These are phyloP conservation scores for Gryon sp. DNA, from an alignment of 1,140 invertebrate genomes.

Conservation along the genomic window DNA sequence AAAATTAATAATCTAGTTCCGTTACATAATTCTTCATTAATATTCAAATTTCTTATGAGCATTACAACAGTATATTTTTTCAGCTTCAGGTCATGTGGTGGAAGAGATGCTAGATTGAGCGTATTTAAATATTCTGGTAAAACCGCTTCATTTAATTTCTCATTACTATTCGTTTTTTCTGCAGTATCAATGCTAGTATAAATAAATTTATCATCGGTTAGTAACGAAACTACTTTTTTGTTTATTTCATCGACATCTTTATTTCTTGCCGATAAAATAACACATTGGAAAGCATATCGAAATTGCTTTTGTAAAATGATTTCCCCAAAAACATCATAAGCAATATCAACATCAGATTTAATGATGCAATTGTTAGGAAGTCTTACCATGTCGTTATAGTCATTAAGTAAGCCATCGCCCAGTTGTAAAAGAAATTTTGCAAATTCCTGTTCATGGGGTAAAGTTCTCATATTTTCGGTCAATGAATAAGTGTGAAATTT, in stretches of 20 bases:
- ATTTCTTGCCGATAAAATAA: neutral
- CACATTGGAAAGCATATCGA: neutral
- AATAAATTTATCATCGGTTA: neutral
- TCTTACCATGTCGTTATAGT: neutral
- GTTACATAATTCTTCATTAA: no score
- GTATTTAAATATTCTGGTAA: no score
- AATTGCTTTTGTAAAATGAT: neutral
- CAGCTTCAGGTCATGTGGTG: no score
- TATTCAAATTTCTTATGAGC: neutral
- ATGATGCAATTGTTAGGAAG: neutral
- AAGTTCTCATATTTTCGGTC: neutral
- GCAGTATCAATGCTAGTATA: neutral
- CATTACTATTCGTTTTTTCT: neutral
- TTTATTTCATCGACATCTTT: neutral
- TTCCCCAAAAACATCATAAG: neutral
- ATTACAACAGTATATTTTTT: no score
- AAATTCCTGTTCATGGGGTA: neutral
- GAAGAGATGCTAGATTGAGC: no score
- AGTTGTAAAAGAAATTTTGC: neutral
- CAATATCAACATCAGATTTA: neutral
- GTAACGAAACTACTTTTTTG: neutral
- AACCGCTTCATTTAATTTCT: no score
- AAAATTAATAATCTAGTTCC: no score
- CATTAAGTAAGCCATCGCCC: neutral
- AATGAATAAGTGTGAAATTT: neutral